phyloP scores from a whole-genome alignment of 2,113 vertebrate genomes.

The Colistium nudipinnis region DNA sequence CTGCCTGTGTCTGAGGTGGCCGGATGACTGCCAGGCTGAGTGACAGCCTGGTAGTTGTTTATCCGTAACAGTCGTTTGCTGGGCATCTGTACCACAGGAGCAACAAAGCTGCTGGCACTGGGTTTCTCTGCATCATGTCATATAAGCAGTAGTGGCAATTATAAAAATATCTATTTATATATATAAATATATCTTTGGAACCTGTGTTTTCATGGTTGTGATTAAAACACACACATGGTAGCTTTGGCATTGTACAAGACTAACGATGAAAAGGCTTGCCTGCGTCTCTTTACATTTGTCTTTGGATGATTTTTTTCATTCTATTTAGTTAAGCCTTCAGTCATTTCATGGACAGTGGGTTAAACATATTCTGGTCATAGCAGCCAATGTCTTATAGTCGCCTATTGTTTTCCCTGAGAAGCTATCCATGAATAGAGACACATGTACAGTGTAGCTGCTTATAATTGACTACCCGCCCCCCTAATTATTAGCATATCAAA shows the following conservation, averaged over 20 bases:
- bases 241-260: neutral
- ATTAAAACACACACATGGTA: slow-evolving; percentile 21
- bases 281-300: too few relatives aligned
- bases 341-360: neutral
- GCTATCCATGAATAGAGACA: slow-evolving; percentile 6
- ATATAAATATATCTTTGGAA: slow-evolving; percentile 20
- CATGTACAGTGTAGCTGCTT: slow-evolving; percentile 9
- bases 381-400: slow-evolving; percentile 4
- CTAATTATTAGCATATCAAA: slow-evolving; percentile 25
- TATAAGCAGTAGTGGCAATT: slow-evolving; percentile 27
- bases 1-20: slow-evolving; percentile 64
- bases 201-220: slow-evolving; percentile 38
- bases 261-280: neutral
- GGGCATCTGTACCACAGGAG: slow-evolving; percentile 66
- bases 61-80: slow-evolving; percentile 63
- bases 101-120: slow-evolving; percentile 65
- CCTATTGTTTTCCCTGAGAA: slow-evolving; percentile 5
- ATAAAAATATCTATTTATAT: slow-evolving; percentile 39
- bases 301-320: neutral
- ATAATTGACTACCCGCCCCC: slow-evolving; percentile 24
- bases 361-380: slow-evolving; percentile 22
- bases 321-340: slow-evolving; percentile 1
- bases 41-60: slow-evolving; percentile 74
- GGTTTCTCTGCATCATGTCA: slow-evolving; percentile 38
- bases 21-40: slow-evolving; percentile 67